These are phyloP conservation scores for Stegophylla sp. DNA, from an alignment of 2,888 invertebrate species.

Conservation along the genomic window DNA sequence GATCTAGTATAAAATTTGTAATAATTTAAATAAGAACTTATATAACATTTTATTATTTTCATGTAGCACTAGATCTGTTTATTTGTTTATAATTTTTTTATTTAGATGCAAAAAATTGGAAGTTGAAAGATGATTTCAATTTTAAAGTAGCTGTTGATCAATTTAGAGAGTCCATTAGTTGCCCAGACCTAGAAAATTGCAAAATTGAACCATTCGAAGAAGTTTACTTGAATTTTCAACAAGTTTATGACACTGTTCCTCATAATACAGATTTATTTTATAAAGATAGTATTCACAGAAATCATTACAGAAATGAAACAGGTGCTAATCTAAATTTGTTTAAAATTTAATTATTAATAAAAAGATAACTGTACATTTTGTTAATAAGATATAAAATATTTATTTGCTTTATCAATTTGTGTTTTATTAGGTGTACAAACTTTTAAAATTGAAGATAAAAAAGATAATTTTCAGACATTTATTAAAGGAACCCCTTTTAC, in stretches of 20 bases:
- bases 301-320: background rate
- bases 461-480: background rate
- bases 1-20: too few relatives aligned
- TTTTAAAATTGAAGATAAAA: background rate
- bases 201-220: constrained; percentile 16
- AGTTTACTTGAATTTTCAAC: constrained; percentile 14
- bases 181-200: constrained; percentile 22
- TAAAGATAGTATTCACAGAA: background rate
- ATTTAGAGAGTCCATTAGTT: constrained; percentile 38
- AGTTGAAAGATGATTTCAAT: constrained; percentile 22
- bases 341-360: too few relatives aligned
- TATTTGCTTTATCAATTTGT: too few relatives aligned
- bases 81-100: constrained; percentile 4
- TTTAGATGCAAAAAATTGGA: constrained; percentile 40
- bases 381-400: background rate
- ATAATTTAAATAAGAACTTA: background rate
- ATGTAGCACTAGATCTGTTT: background rate
- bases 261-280: constrained; percentile 9
- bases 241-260: constrained; percentile 2
- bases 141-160: constrained; percentile 10
- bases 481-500: background rate
- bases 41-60: background rate
- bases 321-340: background rate
- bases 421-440: constrained; percentile 2
- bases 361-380: background rate